Percentiles rank a stretch among this genome's conserved stretches.
These are phyloP conservation scores for Sebastes minor DNA, from an alignment of 2,797 vertebrate genomes.

Conservation along the genomic window DNA sequence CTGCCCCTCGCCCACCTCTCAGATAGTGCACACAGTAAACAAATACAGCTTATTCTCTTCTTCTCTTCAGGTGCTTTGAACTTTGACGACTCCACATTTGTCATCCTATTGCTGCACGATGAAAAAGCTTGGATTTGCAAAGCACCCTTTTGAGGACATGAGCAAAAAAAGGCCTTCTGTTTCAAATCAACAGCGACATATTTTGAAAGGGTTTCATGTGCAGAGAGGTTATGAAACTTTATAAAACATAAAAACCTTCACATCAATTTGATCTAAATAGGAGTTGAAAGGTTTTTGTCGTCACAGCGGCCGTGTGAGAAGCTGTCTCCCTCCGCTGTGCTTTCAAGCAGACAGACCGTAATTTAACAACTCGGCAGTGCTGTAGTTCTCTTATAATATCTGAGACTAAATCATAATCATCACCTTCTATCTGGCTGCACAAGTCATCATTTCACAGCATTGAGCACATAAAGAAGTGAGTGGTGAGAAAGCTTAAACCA, in stretches of 20 bases:
- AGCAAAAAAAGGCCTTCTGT: neutral
- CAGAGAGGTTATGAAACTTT: neutral
- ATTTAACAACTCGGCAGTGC: conserved; percentile 22
- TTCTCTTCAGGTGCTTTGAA: conserved; percentile 32
- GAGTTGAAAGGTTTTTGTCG: conserved; percentile 6
- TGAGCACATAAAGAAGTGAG: conserved; percentile 14
- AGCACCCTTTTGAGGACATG: neutral
- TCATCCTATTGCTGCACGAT: conserved; percentile 41
- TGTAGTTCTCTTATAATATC: conserved; percentile 22
- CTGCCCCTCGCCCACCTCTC: conserved; percentile 2
- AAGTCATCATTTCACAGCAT: conserved; percentile 29
- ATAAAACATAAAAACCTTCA: neutral
- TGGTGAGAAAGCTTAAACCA: neutral
- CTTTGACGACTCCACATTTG: conserved; percentile 10
- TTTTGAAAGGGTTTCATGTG: conserved; percentile 10
- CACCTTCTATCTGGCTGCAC: conserved; percentile 1
- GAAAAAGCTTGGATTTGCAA: conserved; percentile 26
- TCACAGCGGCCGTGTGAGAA: neutral
- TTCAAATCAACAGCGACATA: neutral
- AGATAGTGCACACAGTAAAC: conserved; percentile 44
- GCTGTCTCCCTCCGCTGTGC: neutral
- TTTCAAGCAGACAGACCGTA: conserved; percentile 17
- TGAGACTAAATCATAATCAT: conserved; percentile 39
- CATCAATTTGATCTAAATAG: conserved; percentile 13
- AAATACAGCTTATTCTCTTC: conserved; percentile 11